A percentile compares a stretch with the other conserved stretches of the same genome.
Evolutionary conservation across 2,888 invertebrate species (phyloP).

Genomic region (Drosophila mayaguana): DNA sequence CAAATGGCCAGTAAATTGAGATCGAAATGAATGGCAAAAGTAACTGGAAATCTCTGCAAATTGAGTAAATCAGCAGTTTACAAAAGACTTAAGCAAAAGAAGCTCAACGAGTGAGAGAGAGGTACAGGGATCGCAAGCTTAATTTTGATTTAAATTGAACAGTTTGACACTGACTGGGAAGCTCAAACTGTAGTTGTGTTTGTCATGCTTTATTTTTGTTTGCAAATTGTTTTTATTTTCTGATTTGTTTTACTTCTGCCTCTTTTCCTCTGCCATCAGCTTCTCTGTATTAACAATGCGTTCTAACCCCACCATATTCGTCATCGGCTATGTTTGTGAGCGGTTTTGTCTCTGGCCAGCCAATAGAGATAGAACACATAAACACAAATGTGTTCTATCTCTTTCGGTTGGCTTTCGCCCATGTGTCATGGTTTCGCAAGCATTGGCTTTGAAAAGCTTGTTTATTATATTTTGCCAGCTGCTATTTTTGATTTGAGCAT

Average conservation of each 20-base stretch:
- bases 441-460: slow-evolving; percentile 67
- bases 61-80: slow-evolving; percentile 59
- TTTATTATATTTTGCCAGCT: slow-evolving; percentile 15
- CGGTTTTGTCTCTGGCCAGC: slow-evolving; percentile 10
- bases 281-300: slow-evolving; percentile 3
- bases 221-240: slow-evolving; percentile 15
- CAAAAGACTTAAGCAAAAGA: not conserved
- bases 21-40: slow-evolving; percentile 52
- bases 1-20: slow-evolving; percentile 41
- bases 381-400: slow-evolving; percentile 4
- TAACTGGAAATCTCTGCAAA: slow-evolving; percentile 59
- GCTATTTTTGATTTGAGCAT: slow-evolving; percentile 36
- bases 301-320: slow-evolving; percentile 26
- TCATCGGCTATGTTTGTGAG: slow-evolving; percentile 25
- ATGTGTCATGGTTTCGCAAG: slow-evolving; percentile 73
- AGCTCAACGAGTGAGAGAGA: not conserved
- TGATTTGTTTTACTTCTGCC: slow-evolving; percentile 20
- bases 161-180: slow-evolving; percentile 12
- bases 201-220: slow-evolving; percentile 35
- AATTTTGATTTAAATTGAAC: not conserved
- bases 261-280: slow-evolving; percentile 7
- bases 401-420: slow-evolving; percentile 56
- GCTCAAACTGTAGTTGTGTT: slow-evolving; percentile 29
- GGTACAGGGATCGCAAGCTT: not conserved
- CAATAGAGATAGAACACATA: not conserved